Conservation (phyloP, 37 sponge, comb jelly and placozoan species). For the Axinella damicornis region DNA sequence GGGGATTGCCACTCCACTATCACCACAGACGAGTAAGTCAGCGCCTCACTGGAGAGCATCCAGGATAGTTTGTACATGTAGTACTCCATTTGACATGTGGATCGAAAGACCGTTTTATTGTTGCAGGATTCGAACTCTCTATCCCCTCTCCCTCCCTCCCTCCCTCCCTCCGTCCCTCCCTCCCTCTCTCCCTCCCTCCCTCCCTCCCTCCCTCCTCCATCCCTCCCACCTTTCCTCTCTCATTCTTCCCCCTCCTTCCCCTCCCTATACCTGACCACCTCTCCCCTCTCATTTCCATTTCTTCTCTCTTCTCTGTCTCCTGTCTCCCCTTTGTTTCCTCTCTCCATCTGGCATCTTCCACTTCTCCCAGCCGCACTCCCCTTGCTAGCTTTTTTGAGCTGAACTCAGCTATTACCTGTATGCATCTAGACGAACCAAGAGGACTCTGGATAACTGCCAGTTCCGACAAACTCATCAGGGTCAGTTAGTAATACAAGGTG, state of each 20-base stretch:
- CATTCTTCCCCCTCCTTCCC: background rate
- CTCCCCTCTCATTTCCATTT: background rate
- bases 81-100: too few species aligned
- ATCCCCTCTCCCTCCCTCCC: too few species aligned
- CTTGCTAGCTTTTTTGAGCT: constrained; percentile 55
- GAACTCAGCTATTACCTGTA: constrained; percentile 18
- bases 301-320: background rate
- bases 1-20: constrained; percentile 84
- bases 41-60: background rate
- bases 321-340: background rate
- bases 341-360: background rate
- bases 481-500: background rate
- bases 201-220: too few species aligned
- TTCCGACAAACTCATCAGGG: constrained; percentile 64
- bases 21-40: constrained; percentile 93
- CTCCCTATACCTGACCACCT: background rate
- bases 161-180: too few species aligned
- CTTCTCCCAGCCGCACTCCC: constrained; percentile 66
- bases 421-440: constrained; percentile 51
- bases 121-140: too few species aligned
- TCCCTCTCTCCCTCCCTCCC: too few species aligned
- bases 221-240: background rate
- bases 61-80: too few species aligned
- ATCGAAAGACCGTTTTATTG: too few species aligned
- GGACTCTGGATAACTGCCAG: constrained; percentile 58